A percentile compares a stretch with the other conserved stretches of the same genome.
These are phyloP conservation scores for Rhabdornis inornatus DNA, from an alignment of 2,113 vertebrate species.

Conservation along the genomic window DNA sequence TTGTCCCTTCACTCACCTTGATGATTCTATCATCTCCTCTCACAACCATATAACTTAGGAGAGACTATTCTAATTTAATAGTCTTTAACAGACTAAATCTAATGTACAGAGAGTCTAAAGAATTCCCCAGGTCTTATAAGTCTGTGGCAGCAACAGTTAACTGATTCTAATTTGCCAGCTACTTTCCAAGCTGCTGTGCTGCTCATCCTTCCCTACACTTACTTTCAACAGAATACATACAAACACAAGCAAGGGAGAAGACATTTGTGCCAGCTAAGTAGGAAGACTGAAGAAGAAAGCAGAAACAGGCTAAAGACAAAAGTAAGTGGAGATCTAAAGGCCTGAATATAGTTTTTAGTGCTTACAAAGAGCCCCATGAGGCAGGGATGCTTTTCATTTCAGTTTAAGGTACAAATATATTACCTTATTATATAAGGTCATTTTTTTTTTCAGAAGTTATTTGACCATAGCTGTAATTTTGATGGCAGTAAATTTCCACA, in stretches of 20 bases:
- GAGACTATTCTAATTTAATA: background rate
- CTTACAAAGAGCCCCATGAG: background rate
- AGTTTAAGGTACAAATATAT: background rate
- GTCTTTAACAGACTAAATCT: background rate
- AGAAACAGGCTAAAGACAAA: background rate
- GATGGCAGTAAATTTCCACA: constrained; percentile 18
- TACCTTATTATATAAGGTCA: background rate
- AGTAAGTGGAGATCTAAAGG: background rate
- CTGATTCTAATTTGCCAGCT: background rate
- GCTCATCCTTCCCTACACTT: background rate
- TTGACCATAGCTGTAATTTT: background rate
- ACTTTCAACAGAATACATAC: background rate
- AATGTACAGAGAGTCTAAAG: background rate
- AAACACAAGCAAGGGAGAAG: background rate
- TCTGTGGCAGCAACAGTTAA: background rate
- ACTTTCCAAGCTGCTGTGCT: background rate
- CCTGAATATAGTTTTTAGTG: background rate
- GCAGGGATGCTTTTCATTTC: background rate
- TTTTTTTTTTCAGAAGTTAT: background rate
- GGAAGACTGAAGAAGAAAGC: background rate
- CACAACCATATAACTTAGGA: background rate
- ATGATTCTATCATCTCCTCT: background rate
- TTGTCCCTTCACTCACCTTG: background rate
- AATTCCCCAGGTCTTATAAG: background rate
- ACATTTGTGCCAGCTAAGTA: background rate